Conservation (phyloP, 64 coral and sea anemone species). For the Catalaphyllia jardinei region DNA sequence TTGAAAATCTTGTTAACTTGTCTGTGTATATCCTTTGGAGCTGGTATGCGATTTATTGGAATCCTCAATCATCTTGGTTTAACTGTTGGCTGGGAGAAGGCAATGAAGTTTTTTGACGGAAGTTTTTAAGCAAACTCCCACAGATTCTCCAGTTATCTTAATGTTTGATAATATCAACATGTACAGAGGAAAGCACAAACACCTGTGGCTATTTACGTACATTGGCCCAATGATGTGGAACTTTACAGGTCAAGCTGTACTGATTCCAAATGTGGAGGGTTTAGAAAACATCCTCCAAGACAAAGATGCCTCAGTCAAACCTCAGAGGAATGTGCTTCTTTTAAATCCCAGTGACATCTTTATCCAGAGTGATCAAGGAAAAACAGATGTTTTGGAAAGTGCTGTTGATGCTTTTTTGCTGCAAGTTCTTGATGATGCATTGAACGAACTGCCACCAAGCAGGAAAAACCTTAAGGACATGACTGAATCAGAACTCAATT, state of each 20-base stretch:
- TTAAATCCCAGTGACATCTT: not conserved
- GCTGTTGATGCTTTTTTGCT: not conserved
- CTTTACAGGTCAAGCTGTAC: constrained; percentile 13
- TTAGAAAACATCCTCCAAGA: constrained; percentile 10
- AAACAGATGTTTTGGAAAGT: not conserved
- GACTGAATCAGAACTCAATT: constrained; percentile 10
- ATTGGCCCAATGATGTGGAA: constrained; percentile 23
- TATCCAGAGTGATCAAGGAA: constrained; percentile 2
- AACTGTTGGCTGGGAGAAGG: too few relatives aligned
- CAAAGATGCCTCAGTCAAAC: not conserved
- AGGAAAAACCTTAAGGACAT: not conserved
- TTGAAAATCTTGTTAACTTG: too few relatives aligned
- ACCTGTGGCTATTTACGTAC: not conserved
- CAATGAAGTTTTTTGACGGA: too few relatives aligned
- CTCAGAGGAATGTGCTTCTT: not conserved
- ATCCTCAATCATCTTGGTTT: too few relatives aligned
- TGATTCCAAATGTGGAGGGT: constrained; percentile 6
- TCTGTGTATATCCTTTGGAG: too few relatives aligned
- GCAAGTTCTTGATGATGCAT: not conserved
- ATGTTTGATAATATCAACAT: constrained; percentile 36
- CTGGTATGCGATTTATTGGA: too few relatives aligned
- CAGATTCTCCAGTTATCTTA: not conserved
- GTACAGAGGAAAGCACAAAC: constrained; percentile 45
- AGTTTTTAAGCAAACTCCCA: not conserved
- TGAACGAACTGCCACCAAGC: not conserved